Conservation (phyloP, 2,113 vertebrate genomes). For the Cyprinodon variegatus region DNA sequence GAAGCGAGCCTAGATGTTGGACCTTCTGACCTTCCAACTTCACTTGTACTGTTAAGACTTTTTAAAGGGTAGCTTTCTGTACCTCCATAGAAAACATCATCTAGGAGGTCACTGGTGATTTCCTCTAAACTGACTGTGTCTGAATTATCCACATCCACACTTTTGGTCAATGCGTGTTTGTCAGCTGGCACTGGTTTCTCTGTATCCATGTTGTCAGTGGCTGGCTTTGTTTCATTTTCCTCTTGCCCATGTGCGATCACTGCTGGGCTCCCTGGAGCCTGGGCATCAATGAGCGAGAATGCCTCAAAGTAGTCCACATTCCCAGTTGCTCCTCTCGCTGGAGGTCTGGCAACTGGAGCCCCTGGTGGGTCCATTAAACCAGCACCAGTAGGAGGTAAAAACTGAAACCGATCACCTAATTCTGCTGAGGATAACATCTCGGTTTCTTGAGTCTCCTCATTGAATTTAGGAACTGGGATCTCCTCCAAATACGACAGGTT, state of each 20-base stretch:
- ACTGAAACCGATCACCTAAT: not conserved
- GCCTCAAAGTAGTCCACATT: slow-evolving; percentile 93
- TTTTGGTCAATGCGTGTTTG: not conserved
- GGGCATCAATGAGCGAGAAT: slow-evolving; percentile 86
- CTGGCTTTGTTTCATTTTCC: slow-evolving; percentile 25
- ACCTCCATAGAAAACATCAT: slow-evolving; percentile 87
- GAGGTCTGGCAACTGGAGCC: slow-evolving; percentile 51
- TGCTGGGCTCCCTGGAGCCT: slow-evolving; percentile 68
- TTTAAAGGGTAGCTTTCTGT: slow-evolving; percentile 29
- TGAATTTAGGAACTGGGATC: slow-evolving; percentile 73
- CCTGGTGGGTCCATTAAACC: slow-evolving; percentile 59
- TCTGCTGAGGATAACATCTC: slow-evolving; percentile 21
- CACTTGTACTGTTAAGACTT: slow-evolving; percentile 47
- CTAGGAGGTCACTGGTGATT: slow-evolving; percentile 81
- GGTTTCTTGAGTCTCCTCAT: slow-evolving; percentile 28
- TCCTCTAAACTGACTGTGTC: slow-evolving; percentile 74
- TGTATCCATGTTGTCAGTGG: slow-evolving; percentile 27
- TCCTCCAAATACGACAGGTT: slow-evolving; percentile 88
- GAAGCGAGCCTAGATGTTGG: slow-evolving; percentile 40
- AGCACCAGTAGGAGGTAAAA: not conserved
- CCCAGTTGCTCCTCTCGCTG: slow-evolving; percentile 15
- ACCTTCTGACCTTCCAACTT: slow-evolving; percentile 27
- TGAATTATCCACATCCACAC: slow-evolving; percentile 46
- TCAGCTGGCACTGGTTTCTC: slow-evolving; percentile 8
- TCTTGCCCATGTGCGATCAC: slow-evolving; percentile 41